Base-by-base conservation (phyloP, 53 echinoderm and acorn worm species). In the Patiria pectinifera region DNA sequence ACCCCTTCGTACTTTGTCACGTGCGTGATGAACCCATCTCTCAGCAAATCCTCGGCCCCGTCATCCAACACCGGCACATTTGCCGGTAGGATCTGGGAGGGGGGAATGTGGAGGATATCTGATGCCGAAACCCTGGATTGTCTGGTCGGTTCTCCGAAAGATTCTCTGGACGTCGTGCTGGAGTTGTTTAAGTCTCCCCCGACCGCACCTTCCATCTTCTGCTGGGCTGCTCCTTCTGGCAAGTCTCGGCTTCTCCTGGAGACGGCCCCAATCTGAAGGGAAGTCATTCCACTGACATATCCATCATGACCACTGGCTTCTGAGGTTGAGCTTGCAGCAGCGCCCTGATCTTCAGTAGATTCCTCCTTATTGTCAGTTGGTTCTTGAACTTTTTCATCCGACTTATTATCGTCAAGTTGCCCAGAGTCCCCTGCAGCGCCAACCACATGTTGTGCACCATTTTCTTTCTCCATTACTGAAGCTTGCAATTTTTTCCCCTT, bases 1-100 rank as follows among this genome's bases (percentile, higher is more conserved):
- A 46, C 69, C 24, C 93, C 93, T 26, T 93, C 74, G 83, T 59
- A 93, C 3, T 23, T 25, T 35, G 71, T 76, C 75, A 93, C 66
- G 22, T 83, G 82, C 69, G 59, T n/a, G 44, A 87, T 53, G 49
- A 87, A 86, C 2, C n/a, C n/a, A 25, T 60, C 66, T 63, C 89
- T 60, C 78, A 60, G 46, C n/a, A 85, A 47, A 18, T 9, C 16
- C 45, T 85, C 86, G 12, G 23, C 69, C 47, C 47, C 47, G 12
- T 85, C 81, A 48, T 14, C 49, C 83, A 82, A 44, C 9, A 21
- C 4, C 23, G 21, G 60, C 45, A 59, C 24, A 18, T 23, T 4
- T 21, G 14, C 4, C 12, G 80, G 80, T 45, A 79, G 48, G 10
- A 46, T 2, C 80, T 46, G 80, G 46, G 80, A 46, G 11, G 11